These are phyloP conservation scores for Elephas maximus DNA, from an alignment of 2,113 vertebrate species.

Conservation along the genomic window DNA sequence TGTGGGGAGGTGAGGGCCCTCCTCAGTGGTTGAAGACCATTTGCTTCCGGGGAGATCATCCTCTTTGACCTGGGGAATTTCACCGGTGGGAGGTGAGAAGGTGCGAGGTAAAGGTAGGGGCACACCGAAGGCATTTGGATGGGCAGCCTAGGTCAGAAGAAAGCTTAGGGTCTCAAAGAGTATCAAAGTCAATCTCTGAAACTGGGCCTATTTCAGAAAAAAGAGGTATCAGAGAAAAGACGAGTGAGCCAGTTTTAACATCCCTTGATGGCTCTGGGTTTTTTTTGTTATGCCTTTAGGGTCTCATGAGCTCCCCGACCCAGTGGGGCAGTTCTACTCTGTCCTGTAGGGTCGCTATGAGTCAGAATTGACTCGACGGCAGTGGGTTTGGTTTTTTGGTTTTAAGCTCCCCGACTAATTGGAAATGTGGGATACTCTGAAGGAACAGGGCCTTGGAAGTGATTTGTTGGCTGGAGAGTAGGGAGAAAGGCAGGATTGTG, in stretches of 20 bases:
- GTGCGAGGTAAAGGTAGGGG: not conserved
- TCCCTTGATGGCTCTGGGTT: not conserved
- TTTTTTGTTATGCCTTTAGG: not conserved
- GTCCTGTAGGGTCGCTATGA: too few relatives aligned
- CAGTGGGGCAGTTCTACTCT: too few relatives aligned
- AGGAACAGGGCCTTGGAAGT: not conserved
- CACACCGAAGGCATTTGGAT: conserved; percentile 13
- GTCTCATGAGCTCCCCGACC: not conserved
- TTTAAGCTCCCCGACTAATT: not conserved
- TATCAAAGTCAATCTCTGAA: conserved; percentile 23
- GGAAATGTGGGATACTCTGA: not conserved
- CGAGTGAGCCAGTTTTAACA: not conserved
- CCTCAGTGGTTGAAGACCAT: not conserved
- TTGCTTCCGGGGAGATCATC: conserved; percentile 33
- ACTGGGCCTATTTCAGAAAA: conserved; percentile 41
- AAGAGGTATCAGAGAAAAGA: conserved; percentile 40
- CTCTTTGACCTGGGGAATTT: conserved; percentile 37
- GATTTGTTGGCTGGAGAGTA: conserved; percentile 40
- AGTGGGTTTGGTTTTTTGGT: too few relatives aligned
- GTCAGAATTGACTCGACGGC: too few relatives aligned
- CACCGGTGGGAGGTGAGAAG: conserved; percentile 30
- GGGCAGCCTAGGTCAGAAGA: not conserved
- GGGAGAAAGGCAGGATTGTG: conserved; percentile 2
- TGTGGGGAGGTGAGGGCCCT: not conserved
- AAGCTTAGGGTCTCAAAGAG: conserved; percentile 15